These are phyloP conservation scores for Smutsia temminckii DNA, from an alignment of 2,797 vertebrate species.

Conservation along the genomic window DNA sequence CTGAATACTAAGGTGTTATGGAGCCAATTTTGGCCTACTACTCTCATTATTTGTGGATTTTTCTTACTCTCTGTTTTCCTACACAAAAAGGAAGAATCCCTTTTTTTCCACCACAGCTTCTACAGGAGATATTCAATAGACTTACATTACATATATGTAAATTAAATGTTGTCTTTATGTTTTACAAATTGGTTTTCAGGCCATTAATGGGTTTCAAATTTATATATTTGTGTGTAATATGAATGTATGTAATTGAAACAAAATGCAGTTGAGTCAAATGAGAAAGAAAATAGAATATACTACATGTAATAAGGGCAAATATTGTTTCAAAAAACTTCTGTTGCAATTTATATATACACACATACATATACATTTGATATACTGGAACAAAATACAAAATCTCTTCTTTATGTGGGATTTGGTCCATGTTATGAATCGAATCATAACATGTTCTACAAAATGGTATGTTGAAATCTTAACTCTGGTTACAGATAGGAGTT, in stretches of 20 bases:
- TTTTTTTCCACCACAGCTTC: not conserved
- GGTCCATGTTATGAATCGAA: not conserved
- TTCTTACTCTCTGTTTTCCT: conserved; percentile 6
- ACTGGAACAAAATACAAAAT: conserved; percentile 8
- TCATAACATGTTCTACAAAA: not conserved
- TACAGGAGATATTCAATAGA: not conserved
- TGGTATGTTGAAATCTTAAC: not conserved
- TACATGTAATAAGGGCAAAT: conserved; percentile 6
- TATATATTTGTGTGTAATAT: not conserved
- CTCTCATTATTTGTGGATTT: not conserved
- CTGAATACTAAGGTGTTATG: not conserved
- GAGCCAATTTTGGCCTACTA: not conserved
- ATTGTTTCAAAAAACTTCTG: not conserved
- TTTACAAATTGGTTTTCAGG: conserved; percentile 10
- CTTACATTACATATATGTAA: conserved; percentile 25
- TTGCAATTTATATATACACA: not conserved
- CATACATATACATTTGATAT: not conserved
- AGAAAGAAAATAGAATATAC: conserved; percentile 33
- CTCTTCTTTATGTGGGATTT: not conserved
- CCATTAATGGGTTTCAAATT: not conserved
- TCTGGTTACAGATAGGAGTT: not conserved
- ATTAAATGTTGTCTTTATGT: not conserved
- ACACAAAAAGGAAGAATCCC: not conserved
- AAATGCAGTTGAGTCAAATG: not conserved
- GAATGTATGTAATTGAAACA: not conserved